Base-by-base conservation (phyloP, 2,797 vertebrate species). In the Syngnathus acus region DNA sequence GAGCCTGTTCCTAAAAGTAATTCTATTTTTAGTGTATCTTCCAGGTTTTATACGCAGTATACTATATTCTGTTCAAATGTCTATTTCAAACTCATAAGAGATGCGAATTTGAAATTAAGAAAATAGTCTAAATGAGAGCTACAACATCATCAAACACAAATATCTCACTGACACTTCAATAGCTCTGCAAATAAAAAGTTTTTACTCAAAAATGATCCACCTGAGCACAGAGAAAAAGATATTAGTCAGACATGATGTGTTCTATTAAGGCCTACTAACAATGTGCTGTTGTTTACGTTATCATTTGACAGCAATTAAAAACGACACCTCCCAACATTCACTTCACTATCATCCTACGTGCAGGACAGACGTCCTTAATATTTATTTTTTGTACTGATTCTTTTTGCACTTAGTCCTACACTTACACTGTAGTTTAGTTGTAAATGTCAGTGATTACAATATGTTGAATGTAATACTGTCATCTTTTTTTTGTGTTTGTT, bases 201-300 rank as follows among this genome's bases (percentile, higher is more conserved):
- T 50, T 61, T 65, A 32, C 26, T 32, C 2, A 61, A 66, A 39
- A 1, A 53, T 43, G 69, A 78, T 68, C 74, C 68, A 68, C 70
- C 57, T 65, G 68, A 51, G 71, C 81, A 54, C 26, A 32, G 26
- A 32, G 26, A 32, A 32, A 32, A 3, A 32, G 54, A 76, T 57
- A 64, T 84, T 84, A 87, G 74, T 87, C 85, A 87, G 75, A 50
- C 50, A 73, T 47, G 32, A 75, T 67, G 26, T 84, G 26, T 32
- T 32, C 78, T 85, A 79, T 77, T 78, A 85, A 84, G 65, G 66
- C 72, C 74, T 69, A 83, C 40, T 50, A 75, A 65, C 71, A 63
- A 65, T 40, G 68, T 65, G 68, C 54, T 67, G 58, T 39, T 84
- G 77, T 72, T 79, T 74, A 76, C 76, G 80, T 77, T 75, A 74